Percentiles rank a stretch among this genome's conserved stretches.
Evolutionary conservation across 37 sponge, comb jelly and placozoan genomes (phyloP).

Genomic region (Crambe crambe): DNA sequence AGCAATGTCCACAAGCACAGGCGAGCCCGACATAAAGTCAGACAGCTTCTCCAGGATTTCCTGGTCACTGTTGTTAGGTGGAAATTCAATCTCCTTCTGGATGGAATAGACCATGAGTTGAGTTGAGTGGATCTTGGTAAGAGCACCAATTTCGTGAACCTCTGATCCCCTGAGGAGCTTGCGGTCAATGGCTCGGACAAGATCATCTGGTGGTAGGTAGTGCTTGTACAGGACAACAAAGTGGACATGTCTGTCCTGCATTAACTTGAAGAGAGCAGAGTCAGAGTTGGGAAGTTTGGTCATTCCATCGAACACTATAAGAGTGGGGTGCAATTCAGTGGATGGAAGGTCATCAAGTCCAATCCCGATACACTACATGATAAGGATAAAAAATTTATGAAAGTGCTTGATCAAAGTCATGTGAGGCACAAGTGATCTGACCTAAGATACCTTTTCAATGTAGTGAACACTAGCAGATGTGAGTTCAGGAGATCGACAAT

Average conservation of each 20-base stretch:
- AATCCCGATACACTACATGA: not conserved
- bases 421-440: constrained; percentile 20
- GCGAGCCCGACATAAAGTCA: constrained; percentile 44
- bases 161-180: constrained; percentile 19
- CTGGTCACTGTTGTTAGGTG: constrained; percentile 18
- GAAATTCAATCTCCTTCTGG: constrained; percentile 12
- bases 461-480: constrained; percentile 21
- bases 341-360: not conserved
- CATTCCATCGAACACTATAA: constrained; percentile 13
- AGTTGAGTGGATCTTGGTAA: constrained; percentile 40
- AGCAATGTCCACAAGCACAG: constrained; percentile 24
- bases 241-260: constrained; percentile 16
- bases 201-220: not conserved
- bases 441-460: constrained; percentile 29
- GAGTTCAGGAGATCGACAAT: constrained; percentile 7
- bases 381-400: not conserved
- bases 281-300: constrained; percentile 1
- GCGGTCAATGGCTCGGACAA: constrained; percentile 12
- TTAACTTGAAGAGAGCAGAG: not conserved
- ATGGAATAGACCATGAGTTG: constrained; percentile 41
- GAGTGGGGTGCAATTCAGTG: not conserved
- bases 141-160: constrained; percentile 26
- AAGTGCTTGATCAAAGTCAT: too few relatives aligned
- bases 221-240: constrained; percentile 14
- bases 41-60: constrained; percentile 23